These are phyloP conservation scores for Chrysochloris asiatica DNA, from an alignment of 2,113 vertebrate species.

Conservation along the genomic window DNA sequence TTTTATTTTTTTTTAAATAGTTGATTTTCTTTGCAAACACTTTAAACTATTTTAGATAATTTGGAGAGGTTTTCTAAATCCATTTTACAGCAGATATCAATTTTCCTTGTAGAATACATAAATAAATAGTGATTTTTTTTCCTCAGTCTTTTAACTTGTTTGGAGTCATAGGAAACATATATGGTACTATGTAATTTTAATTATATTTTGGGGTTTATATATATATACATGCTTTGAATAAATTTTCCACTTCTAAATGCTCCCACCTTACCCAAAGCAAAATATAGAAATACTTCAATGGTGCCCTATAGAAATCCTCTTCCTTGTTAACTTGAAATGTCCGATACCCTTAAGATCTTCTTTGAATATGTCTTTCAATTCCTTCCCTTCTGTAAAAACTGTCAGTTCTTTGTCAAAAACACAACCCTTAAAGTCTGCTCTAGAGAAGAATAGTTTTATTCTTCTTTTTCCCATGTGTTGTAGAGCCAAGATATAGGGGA, in stretches of 20 bases:
- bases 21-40: neutral
- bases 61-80: neutral
- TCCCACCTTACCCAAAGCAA: neutral
- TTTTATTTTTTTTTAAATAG: neutral
- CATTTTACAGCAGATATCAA: neutral
- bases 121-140: neutral
- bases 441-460: neutral
- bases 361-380: neutral
- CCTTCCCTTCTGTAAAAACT: neutral
- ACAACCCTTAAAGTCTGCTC: neutral
- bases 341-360: neutral
- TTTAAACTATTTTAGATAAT: neutral
- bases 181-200: neutral
- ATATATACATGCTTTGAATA: neutral
- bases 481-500: neutral
- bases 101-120: neutral
- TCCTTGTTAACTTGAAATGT: neutral
- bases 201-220: neutral
- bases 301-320: neutral
- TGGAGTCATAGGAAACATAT: neutral
- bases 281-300: neutral
- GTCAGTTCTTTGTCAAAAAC: neutral
- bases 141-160: neutral
- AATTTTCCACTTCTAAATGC: neutral
- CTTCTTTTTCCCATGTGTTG: neutral